A percentile compares a stretch with the other conserved stretches of the same genome.
These are phyloP conservation scores for Exocentrus adspersus DNA, from an alignment of 2,888 invertebrate genomes.

Conservation along the genomic window DNA sequence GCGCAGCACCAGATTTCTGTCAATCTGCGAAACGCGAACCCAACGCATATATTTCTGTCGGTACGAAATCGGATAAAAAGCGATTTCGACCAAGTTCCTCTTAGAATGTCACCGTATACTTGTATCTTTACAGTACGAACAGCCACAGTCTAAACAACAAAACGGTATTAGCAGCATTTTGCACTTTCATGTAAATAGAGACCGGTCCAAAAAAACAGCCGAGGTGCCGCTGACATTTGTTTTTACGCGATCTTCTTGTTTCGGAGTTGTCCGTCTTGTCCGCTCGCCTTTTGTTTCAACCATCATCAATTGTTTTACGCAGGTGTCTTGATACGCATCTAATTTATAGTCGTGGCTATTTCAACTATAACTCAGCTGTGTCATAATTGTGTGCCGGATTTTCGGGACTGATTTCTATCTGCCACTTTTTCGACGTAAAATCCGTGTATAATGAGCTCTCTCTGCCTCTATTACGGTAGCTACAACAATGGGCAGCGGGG, in stretches of 20 bases:
- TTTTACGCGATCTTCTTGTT: constrained; percentile 58
- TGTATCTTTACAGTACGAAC: constrained; percentile 3
- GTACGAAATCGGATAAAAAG: constrained; percentile 60
- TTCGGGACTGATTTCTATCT: constrained; percentile 54
- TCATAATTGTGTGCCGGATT: constrained; percentile 58
- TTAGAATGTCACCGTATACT: constrained; percentile 50
- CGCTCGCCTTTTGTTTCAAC: constrained; percentile 45
- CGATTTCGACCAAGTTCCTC: constrained; percentile 53
- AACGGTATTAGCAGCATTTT: constrained; percentile 57
- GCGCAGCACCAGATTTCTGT: constrained; percentile 60
- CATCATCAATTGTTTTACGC: constrained; percentile 60
- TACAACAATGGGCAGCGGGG: constrained; percentile 44
- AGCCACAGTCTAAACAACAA: constrained; percentile 49
- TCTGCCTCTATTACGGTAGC: constrained; percentile 43
- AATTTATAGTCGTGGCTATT: constrained; percentile 57
- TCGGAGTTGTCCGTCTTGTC: constrained; percentile 46
- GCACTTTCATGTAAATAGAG: constrained; percentile 55
- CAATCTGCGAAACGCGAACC: constrained; percentile 53
- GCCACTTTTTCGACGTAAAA: constrained; percentile 49
- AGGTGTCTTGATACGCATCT: constrained; percentile 61
- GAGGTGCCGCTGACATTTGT: constrained; percentile 60
- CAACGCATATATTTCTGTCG: constrained; percentile 60
- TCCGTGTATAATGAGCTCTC: constrained; percentile 50
- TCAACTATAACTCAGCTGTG: constrained; percentile 55
- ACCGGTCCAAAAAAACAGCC: constrained; percentile 50